phyloP scores from a whole-genome alignment of 2,113 vertebrate species.

The Abramis brama region DNA sequence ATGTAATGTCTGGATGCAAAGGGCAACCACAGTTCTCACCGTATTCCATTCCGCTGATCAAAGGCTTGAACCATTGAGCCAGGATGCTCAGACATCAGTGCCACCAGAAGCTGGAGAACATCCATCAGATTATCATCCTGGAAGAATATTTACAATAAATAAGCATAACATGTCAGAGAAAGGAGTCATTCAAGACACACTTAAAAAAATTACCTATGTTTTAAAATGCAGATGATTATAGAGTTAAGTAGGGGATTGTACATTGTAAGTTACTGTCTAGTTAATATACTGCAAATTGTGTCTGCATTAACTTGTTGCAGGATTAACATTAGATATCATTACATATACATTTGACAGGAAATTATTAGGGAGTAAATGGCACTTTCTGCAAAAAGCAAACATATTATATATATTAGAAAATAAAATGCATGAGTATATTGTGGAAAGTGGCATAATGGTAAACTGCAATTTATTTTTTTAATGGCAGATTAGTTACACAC shows the following conservation, averaged over 20 bases:
- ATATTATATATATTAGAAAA: too few species aligned
- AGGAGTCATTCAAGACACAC: not conserved
- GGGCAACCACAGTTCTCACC: slow-evolving; percentile 75
- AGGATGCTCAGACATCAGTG: slow-evolving; percentile 96
- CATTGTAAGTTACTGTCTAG: not conserved
- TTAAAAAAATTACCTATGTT: not conserved
- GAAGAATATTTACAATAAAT: slow-evolving; percentile 40
- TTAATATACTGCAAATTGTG: not conserved
- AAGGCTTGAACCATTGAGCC: slow-evolving; percentile 94
- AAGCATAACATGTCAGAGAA: not conserved
- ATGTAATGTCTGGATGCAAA: not conserved
- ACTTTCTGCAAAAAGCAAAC: not conserved
- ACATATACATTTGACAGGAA: not conserved
- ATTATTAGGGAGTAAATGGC: not conserved
- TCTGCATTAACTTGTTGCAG: not conserved
- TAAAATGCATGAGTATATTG: not conserved
- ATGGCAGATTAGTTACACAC: not conserved
- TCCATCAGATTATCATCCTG: slow-evolving; percentile 99
- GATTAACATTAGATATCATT: not conserved
- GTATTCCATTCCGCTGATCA: slow-evolving; percentile 94
- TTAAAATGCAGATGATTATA: not conserved
- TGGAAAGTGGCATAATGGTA: not conserved
- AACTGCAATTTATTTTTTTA: not conserved
- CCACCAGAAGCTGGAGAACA: slow-evolving; percentile 94
- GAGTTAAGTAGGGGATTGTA: too few species aligned